These are phyloP conservation scores for Ennomos erosarius DNA, from an alignment of 2,888 invertebrate species.

Conservation along the genomic window DNA sequence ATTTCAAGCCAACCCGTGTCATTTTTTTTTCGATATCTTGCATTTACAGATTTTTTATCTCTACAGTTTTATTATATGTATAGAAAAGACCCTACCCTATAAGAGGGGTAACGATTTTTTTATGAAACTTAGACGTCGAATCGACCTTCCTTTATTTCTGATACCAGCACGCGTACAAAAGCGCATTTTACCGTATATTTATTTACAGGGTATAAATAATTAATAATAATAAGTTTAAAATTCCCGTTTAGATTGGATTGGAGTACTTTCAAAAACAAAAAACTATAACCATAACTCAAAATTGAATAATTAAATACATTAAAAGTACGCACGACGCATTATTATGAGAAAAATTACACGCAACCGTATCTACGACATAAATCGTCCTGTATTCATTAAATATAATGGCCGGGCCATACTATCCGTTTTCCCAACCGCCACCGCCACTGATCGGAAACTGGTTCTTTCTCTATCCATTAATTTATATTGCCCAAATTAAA, in stretches of 20 bases:
- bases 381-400: slow-evolving; percentile 77
- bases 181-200: too few species aligned
- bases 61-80: too few species aligned
- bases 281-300: slow-evolving; percentile 67
- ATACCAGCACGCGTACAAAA: too few species aligned
- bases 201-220: too few species aligned
- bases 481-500: slow-evolving; percentile 76
- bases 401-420: slow-evolving; percentile 71
- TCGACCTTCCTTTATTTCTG: too few species aligned
- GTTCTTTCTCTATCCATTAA: slow-evolving; percentile 69
- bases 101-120: too few species aligned
- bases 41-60: too few species aligned
- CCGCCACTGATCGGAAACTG: slow-evolving; percentile 65
- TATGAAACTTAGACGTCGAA: too few species aligned
- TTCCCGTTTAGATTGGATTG: slow-evolving; percentile 10
- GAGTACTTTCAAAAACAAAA: slow-evolving; percentile 40
- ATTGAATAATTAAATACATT: slow-evolving; percentile 58
- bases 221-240: neutral
- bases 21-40: too few species aligned
- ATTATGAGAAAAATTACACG: slow-evolving; percentile 69
- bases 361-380: slow-evolving; percentile 65
- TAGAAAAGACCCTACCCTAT: too few species aligned
- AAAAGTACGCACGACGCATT: slow-evolving; percentile 53
- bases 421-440: slow-evolving; percentile 63
- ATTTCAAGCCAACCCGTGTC: too few species aligned